Percentiles rank a stretch among this genome's conserved stretches.
These are phyloP conservation scores for Siphlonurus alternatus DNA, from an alignment of 2,888 invertebrate genomes.

Conservation along the genomic window DNA sequence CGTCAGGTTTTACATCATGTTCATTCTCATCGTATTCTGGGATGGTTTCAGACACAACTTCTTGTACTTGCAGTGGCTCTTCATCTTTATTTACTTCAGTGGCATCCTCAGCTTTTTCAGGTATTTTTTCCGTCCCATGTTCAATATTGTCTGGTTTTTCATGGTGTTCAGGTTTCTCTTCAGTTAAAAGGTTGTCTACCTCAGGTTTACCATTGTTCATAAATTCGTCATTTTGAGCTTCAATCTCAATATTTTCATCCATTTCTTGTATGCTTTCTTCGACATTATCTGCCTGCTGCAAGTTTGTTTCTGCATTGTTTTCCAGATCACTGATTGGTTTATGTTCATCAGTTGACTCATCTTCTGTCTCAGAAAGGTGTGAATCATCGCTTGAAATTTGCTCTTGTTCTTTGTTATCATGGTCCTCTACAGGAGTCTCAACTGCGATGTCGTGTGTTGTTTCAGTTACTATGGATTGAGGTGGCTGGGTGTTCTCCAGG, in stretches of 20 bases:
- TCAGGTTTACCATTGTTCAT: slow-evolving; percentile 11
- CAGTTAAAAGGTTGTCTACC: slow-evolving; percentile 2
- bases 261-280: not conserved
- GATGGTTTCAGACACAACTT: slow-evolving; percentile 13
- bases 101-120: not conserved
- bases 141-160: slow-evolving; percentile 17
- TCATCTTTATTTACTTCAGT: not conserved
- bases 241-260: not conserved
- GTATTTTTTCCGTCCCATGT: slow-evolving; percentile 12
- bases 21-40: slow-evolving; percentile 12
- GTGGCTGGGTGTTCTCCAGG: too few relatives aligned
- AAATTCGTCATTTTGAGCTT: not conserved
- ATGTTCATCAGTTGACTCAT: slow-evolving; percentile 4
- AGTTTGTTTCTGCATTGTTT: not conserved
- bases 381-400: slow-evolving; percentile 8
- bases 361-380: slow-evolving; percentile 5
- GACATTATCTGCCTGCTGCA: not conserved
- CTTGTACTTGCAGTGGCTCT: slow-evolving; percentile 12
- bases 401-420: slow-evolving; percentile 6
- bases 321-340: not conserved
- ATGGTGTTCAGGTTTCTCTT: not conserved
- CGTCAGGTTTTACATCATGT: slow-evolving; percentile 10
- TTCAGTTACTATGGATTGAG: too few relatives aligned
- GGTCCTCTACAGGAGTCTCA: not conserved
- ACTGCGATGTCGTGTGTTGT: not conserved